These are phyloP conservation scores for Tetragonula clypearis DNA, from an alignment of 1,140 invertebrate genomes.

Conservation along the genomic window DNA sequence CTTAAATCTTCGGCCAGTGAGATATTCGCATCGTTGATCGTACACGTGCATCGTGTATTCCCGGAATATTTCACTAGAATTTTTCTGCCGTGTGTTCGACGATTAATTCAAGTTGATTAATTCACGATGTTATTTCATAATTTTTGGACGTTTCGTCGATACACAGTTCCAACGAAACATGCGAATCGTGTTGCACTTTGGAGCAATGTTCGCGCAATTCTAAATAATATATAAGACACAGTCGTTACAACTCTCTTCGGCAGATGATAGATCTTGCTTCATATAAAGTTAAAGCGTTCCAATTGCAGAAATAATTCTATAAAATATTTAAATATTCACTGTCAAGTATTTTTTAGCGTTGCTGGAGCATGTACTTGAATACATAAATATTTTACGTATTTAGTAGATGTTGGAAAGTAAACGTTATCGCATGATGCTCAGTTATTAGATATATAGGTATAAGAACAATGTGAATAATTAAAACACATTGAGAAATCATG, in stretches of 20 bases:
- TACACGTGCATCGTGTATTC: constrained; percentile 36
- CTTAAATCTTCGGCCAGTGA: background rate
- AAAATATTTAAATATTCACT: background rate
- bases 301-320: background rate
- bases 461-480: background rate
- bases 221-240: background rate
- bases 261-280: background rate
- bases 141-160: constrained; percentile 63
- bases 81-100: constrained; percentile 17
- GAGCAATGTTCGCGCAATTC: constrained; percentile 18
- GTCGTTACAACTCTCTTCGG: background rate
- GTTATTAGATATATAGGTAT: background rate
- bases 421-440: background rate
- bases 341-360: background rate
- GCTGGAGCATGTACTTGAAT: background rate
- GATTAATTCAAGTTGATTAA: constrained; percentile 35
- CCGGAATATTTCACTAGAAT: constrained; percentile 54
- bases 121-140: constrained; percentile 70
- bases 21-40: background rate
- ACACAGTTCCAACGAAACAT: constrained; percentile 25
- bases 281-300: background rate
- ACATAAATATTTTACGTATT: background rate
- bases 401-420: background rate
- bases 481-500: background rate
- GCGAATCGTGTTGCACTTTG: constrained; percentile 24